These are phyloP conservation scores for Cardiocondyla obscurior DNA, from an alignment of 1,140 invertebrate genomes.

Conservation along the genomic window DNA sequence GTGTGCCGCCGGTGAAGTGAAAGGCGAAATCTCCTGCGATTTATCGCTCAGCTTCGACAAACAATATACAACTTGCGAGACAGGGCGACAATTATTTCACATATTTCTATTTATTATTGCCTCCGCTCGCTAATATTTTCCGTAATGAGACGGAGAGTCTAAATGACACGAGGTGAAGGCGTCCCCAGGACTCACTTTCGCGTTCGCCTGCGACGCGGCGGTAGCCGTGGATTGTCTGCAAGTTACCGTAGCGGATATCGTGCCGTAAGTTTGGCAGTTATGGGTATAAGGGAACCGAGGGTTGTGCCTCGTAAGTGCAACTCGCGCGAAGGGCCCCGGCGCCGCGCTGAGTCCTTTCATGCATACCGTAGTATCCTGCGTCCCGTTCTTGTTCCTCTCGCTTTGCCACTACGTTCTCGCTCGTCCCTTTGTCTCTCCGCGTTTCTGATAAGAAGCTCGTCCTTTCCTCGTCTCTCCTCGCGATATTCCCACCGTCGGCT, in stretches of 20 bases:
- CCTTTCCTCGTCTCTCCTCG: background rate
- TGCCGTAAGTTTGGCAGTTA: constrained; percentile 75
- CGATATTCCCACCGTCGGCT: background rate
- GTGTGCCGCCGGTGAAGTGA: constrained; percentile 34
- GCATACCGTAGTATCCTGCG: constrained; percentile 76
- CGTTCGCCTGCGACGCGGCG: constrained; percentile 38
- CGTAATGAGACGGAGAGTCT: no score
- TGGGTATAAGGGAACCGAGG: constrained; percentile 62
- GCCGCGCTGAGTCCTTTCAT: constrained; percentile 74
- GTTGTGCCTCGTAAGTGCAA: constrained; percentile 59
- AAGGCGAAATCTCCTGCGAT: constrained; percentile 12
- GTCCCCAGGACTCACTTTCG: constrained; percentile 26
- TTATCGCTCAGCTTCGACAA: constrained; percentile 26
- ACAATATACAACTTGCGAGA: background rate
- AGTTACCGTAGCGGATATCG: constrained; percentile 43
- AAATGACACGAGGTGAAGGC: background rate
- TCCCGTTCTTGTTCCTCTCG: background rate
- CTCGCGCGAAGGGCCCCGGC: constrained; percentile 31
- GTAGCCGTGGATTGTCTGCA: constrained; percentile 51
- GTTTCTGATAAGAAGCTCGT: background rate
- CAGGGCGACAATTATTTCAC: constrained; percentile 2
- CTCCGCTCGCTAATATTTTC: no score
- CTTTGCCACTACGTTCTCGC: background rate
- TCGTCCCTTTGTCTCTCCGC: constrained; percentile 18
- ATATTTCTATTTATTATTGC: background rate